These are phyloP conservation scores for Dolichoris vasculosae DNA, from an alignment of 1,140 invertebrate genomes.

Conservation along the genomic window DNA sequence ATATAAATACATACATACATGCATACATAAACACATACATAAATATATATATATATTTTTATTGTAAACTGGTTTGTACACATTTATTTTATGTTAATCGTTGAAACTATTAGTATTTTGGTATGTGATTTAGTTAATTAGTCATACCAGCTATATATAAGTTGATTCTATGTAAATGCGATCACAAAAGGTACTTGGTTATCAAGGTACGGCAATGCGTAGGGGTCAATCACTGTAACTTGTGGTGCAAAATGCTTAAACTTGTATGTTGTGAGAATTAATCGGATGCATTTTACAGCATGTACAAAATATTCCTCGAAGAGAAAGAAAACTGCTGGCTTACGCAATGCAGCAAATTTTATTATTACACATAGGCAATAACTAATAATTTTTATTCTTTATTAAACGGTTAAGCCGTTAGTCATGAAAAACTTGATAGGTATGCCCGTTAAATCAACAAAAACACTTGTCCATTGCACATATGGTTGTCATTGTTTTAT, in stretches of 20 bases:
- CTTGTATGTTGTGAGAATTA: conserved; percentile 41
- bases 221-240: conserved; percentile 45
- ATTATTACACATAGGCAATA: conserved; percentile 44
- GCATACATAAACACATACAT: neutral
- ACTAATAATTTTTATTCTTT: conserved; percentile 48
- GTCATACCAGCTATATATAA: conserved; percentile 49
- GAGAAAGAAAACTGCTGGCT: conserved; percentile 31
- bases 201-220: conserved; percentile 48
- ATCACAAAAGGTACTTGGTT: conserved; percentile 49
- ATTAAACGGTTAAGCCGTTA: conserved; percentile 36
- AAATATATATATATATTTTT: conserved; percentile 58
- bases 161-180: conserved; percentile 47
- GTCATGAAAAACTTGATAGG: conserved; percentile 42
- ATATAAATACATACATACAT: conserved; percentile 2
- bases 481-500: conserved; percentile 39
- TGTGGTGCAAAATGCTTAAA: conserved; percentile 51
- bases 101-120: conserved; percentile 66
- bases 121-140: conserved; percentile 68
- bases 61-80: conserved; percentile 65
- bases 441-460: conserved; percentile 35
- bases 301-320: conserved; percentile 46
- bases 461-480: conserved; percentile 49
- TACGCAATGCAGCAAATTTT: conserved; percentile 43
- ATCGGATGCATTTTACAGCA: conserved; percentile 50
- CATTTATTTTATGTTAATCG: conserved; percentile 66